Evolutionary conservation across 1,140 invertebrate species (phyloP).

Genomic region (Orussus abietinus): DNA sequence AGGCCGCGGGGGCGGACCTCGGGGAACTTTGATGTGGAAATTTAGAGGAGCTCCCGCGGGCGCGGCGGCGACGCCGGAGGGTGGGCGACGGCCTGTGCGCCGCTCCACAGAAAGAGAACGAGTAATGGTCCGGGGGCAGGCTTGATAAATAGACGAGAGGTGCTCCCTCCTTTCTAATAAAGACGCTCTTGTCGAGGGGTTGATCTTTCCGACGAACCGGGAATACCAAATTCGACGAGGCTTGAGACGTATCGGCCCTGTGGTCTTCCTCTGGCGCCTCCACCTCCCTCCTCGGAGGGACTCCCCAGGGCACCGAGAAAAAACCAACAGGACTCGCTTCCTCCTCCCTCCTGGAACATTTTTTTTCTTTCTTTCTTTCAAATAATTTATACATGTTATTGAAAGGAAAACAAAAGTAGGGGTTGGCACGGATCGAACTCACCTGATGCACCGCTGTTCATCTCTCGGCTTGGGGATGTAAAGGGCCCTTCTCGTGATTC

Average conservation of each 20-base stretch:
- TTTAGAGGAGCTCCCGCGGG: too few species aligned
- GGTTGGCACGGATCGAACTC: too few species aligned
- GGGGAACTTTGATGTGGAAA: too few species aligned
- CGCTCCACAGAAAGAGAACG: constrained; percentile 28
- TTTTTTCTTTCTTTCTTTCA: constrained; percentile 1
- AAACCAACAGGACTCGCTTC: neutral
- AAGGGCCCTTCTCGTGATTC: too few species aligned
- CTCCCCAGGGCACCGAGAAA: too few species aligned
- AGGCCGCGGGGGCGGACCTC: too few species aligned
- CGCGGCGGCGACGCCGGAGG: neutral
- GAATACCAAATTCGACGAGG: constrained; percentile 47
- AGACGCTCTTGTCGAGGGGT: constrained; percentile 51
- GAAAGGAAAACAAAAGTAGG: too few species aligned
- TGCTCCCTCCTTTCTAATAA: constrained; percentile 49
- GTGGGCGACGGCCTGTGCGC: neutral
- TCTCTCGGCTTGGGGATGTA: too few species aligned
- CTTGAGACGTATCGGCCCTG: constrained; percentile 31
- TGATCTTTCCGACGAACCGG: constrained; percentile 43
- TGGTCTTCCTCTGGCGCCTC: neutral
- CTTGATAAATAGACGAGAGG: constrained; percentile 47
- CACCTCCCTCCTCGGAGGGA: neutral
- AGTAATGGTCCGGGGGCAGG: constrained; percentile 29
- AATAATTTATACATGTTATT: neutral
- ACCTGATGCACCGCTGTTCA: too few species aligned
- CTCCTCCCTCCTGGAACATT: constrained; percentile 4